Base-by-base conservation (phyloP, 2,797 vertebrate genomes). In the Leptodactylus fallax region DNA sequence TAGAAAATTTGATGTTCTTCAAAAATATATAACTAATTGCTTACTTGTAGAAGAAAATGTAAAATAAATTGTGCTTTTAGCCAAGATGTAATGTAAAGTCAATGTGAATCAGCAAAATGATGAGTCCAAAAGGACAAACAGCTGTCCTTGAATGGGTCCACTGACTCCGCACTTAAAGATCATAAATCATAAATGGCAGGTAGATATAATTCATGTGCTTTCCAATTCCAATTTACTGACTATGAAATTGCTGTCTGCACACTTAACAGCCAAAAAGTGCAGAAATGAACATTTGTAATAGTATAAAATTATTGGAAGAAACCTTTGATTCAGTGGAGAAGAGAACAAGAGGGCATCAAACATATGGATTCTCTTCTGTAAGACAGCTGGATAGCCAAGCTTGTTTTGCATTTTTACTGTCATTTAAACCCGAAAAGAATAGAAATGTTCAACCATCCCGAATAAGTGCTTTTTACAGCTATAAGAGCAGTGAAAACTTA, bases 131-230 rank as follows among this genome's bases (percentile, higher is more conserved):
- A 82, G 67, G 79, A 87, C 79, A 82, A 87, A 81, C 79, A 87
- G 67, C 79, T 76, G 86, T 82, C 86, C 79, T 87, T 81, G 79
- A 87, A 81, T 87, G 67, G 79, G 79, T 81, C 79, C 86, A 87
- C 79, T 87, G 79, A 81, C 23, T 87, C 17, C 27, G 51, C 49
- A 74, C 17, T 61, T 87, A 19, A 74, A 53, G 79, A 72, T 74
- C 67, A 87, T 87, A 81, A 87, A 81, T 87, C 86, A 87, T 82
- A 80, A 74, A 81, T 87, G 86, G 53, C 86, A 81, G 69, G 79
- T 82, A 87, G 84, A 79, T 85, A 85, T 85, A 82, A 63, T 74
- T 72, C 47, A 82, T 87, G 86, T 82, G 69, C 78, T 80, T 80
- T 87, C 65, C 78, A 58, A 58, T 87, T 81, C 55, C 85, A 80